Base-by-base conservation (phyloP, 2,888 invertebrate species). In the Oscheius onirici region DNA sequence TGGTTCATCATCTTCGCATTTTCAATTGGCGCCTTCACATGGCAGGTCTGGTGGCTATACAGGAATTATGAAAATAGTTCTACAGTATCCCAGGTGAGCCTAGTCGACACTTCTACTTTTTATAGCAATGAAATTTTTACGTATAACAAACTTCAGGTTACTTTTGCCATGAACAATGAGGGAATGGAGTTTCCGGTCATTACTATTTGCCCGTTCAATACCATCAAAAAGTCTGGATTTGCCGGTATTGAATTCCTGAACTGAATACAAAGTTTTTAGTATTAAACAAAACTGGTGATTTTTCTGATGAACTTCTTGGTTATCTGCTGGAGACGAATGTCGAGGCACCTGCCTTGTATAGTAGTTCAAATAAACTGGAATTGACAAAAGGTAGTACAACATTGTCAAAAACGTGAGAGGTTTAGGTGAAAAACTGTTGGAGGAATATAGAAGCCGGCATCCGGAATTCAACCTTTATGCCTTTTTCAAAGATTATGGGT, bases 141-240 rank as follows among this genome's bases (percentile, higher is more conserved):
- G 17, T n/a, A 46, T 15, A 24, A 13, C 1, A 28, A 55, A 55
- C n/a, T 5, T 24, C 58, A 84, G 83, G 81, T 84, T 8, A 84
- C 84, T 10, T 85, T 84, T 67, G 67, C 82, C 24, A 65, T 85
- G 11, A 80, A 82, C 49, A 82, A 84, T 34, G 74, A 84, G 6
- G 85, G 85, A 11, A 72, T 85, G 57, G 68, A 70, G 24, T 84
- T 86, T 67, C 85, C 85, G 20, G 69, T 78, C 17, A 77, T 85
- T 24, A 85, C 85, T 13, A 80, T 85, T 11, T 85, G 85, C 68
- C 83, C 78, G 67, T 85, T 83, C 71, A 86, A 86, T 57, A 78
- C 82, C 2, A 77, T 85, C 26, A 76, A 79, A 52, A 72, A 77
- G 54, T 69, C 72, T 10, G 76, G 76, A 71, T 70, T 85, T 8